Conservation (phyloP, 1,140 invertebrate genomes). For the Drosophila orosa region DNA sequence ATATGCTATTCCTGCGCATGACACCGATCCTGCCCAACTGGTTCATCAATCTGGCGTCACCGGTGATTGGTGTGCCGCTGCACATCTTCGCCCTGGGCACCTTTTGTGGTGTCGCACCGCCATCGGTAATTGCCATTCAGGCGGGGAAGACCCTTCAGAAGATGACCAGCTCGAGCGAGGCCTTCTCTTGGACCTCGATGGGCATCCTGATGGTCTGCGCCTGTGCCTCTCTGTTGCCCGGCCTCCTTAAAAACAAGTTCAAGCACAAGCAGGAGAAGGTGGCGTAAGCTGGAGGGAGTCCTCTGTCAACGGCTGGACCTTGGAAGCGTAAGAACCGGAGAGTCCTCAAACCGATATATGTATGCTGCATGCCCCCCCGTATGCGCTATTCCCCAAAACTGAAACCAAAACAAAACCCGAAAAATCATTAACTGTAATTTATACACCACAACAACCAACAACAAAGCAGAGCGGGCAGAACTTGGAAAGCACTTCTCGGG, state of each 20-base stretch:
- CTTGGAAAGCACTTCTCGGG: slow-evolving; percentile 30
- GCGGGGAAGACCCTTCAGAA: slow-evolving; percentile 98
- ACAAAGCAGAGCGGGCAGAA: slow-evolving; percentile 1
- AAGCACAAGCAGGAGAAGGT: slow-evolving; percentile 92
- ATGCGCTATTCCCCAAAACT: slow-evolving; percentile 64
- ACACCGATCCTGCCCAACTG: slow-evolving; percentile 99
- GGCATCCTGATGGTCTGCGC: slow-evolving; percentile 91
- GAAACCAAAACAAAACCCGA: slow-evolving; percentile 53
- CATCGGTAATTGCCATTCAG: slow-evolving; percentile 98
- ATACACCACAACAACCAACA: slow-evolving; percentile 26
- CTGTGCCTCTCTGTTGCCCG: slow-evolving; percentile 94
- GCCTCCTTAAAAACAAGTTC: slow-evolving; percentile 94
- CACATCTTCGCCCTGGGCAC: slow-evolving; percentile 97
- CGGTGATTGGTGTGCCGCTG: slow-evolving; percentile 97
- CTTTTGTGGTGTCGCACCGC: slow-evolving; percentile 97
- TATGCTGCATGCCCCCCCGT: slow-evolving; percentile 30
- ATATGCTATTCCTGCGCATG: slow-evolving; percentile 98
- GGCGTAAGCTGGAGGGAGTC: slow-evolving; percentile 50
- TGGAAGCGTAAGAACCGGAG: slow-evolving; percentile 2
- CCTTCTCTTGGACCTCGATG: slow-evolving; percentile 95
- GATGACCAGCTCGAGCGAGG: slow-evolving; percentile 94
- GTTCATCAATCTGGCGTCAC: slow-evolving; percentile 99
- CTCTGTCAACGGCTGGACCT: not conserved
- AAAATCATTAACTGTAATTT: slow-evolving; percentile 40
- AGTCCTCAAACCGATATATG: slow-evolving; percentile 10